Base-by-base conservation (phyloP, 2,797 vertebrate genomes). In the Momotus momota region DNA sequence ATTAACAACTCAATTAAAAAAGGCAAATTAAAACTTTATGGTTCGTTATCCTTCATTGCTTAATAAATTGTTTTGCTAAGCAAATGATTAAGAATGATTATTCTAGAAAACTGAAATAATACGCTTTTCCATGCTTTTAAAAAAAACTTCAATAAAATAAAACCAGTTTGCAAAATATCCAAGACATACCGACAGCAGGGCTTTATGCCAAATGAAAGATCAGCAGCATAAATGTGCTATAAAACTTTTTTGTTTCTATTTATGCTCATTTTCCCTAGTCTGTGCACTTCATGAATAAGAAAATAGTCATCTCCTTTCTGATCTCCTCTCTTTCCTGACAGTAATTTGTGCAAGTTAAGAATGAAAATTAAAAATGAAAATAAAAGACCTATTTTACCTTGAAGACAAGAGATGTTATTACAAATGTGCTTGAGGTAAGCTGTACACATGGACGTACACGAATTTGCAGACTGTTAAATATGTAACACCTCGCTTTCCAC, bases 1-100 rank as follows among this genome's bases (percentile, higher is more conserved):
- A 98, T 98, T 98, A 98, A 98, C 98, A 98, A 98, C 98, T 98
- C 98, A 98, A 98, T 98, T 98, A 97, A 98, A 98, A 98, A 98
- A 98, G 95, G 97, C 98, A 98, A 98, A 98, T 98, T 98, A 98
- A 98, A 96, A 98, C 97, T 98, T 97, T 96, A 97, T 96, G 98
- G 97, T 98, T 98, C 86, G 69, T 97, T 98, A 97, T 98, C 96
- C 98, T 97, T 97, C 97, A 90, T 92, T 96, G 97, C 97, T 96
- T 97, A 97, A 98, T 98, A 98, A 98, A 98, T 98, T 98, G 97
- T 98, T 98, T 98, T 98, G 97, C 96, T 97, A 97, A 95, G 94
- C 78, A 62, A 96, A 97, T 96, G 91, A 98, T 98, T 97, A 97
- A 97, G 97, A 98, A 95, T 86, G 86, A 98, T 97, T 96, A 96